Evolutionary conservation across 1,140 invertebrate genomes (phyloP).

Genomic region (Colletes gigas): DNA sequence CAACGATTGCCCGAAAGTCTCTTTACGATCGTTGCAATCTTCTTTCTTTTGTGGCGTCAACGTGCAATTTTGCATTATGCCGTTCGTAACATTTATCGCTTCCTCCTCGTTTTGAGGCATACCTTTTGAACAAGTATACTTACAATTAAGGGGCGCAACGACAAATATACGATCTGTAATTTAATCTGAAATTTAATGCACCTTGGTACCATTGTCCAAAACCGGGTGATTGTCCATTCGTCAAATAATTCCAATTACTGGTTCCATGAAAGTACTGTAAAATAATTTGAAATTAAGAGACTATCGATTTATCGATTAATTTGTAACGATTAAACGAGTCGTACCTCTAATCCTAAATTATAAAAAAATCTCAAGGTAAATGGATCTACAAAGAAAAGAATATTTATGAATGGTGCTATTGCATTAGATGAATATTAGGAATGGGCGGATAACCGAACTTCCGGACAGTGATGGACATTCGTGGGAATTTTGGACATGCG

Average conservation of each 20-base stretch:
- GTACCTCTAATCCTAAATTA: slow-evolving; percentile 85
- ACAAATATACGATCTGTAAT: neutral
- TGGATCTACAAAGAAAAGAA: slow-evolving; percentile 79
- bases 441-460: too few species aligned
- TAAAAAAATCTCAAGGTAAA: slow-evolving; percentile 85
- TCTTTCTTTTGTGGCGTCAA: slow-evolving; percentile 14
- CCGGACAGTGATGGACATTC: too few species aligned
- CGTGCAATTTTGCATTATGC: slow-evolving; percentile 36
- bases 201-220: slow-evolving; percentile 38
- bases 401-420: slow-evolving; percentile 23
- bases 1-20: neutral
- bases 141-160: neutral
- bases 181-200: slow-evolving; percentile 22
- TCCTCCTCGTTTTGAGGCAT: slow-evolving; percentile 27
- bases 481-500: too few species aligned
- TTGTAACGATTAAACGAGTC: neutral
- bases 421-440: slow-evolving; percentile 1
- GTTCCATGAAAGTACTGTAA: slow-evolving; percentile 49
- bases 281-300: slow-evolving; percentile 28
- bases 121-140: slow-evolving; percentile 28
- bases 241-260: slow-evolving; percentile 47
- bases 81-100: slow-evolving; percentile 13
- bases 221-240: slow-evolving; percentile 17
- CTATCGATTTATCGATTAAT: slow-evolving; percentile 1
- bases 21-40: slow-evolving; percentile 6